Percentiles rank a stretch among this genome's conserved stretches.
Evolutionary conservation across 2,888 invertebrate genomes (phyloP).

Genomic region (Scotopteryx bipunctaria): DNA sequence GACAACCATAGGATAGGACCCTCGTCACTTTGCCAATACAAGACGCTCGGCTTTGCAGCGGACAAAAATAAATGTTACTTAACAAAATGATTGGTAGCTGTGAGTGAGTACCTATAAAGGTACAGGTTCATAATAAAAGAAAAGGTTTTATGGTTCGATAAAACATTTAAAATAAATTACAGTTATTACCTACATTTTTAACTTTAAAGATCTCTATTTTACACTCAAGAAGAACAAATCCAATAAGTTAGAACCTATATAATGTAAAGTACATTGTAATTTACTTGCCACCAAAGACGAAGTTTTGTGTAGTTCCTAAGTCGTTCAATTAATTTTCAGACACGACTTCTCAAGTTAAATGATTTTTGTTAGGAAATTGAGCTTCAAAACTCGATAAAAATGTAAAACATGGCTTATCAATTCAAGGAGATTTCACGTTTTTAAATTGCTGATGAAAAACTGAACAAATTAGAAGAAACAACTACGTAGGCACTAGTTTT

Average conservation of each 20-base stretch:
- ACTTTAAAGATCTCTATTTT: constrained; percentile 26
- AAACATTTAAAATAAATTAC: constrained; percentile 7
- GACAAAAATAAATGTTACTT: constrained; percentile 17
- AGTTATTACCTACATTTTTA: constrained; percentile 7
- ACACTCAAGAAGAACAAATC: too few species aligned
- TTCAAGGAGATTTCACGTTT: neutral
- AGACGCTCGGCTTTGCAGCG: constrained; percentile 21
- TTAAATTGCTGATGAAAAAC: neutral
- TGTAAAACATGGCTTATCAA: neutral
- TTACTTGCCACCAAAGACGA: constrained; percentile 9
- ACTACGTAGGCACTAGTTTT: too few species aligned
- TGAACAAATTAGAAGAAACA: neutral
- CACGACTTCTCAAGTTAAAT: constrained; percentile 23
- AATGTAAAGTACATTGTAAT: too few species aligned
- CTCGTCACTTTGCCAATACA: constrained; percentile 28
- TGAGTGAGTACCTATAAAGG: too few species aligned
- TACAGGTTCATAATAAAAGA: neutral
- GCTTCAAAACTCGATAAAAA: constrained; percentile 1
- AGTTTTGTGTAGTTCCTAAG: constrained; percentile 25
- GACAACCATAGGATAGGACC: constrained; percentile 21
- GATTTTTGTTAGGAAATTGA: constrained; percentile 24
- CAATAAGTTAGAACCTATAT: too few species aligned
- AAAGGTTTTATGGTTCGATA: neutral
- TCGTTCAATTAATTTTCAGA: constrained; percentile 28
- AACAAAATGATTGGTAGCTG: constrained; percentile 10